phyloP scores from a whole-genome alignment of 2,888 invertebrate species.

The Pherbina coryleti region DNA sequence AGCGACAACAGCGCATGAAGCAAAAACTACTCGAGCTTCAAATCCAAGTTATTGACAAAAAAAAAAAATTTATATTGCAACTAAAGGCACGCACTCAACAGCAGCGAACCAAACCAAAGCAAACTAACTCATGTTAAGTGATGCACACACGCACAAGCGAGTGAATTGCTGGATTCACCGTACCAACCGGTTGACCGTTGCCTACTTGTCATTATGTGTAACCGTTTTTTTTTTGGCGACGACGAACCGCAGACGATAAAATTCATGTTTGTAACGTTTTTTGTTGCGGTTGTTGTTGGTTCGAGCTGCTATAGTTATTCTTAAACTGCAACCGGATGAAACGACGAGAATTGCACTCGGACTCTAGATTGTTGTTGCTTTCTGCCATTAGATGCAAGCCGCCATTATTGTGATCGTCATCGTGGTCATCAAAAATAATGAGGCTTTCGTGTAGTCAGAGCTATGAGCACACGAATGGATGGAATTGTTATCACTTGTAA shows the following conservation, averaged over 20 bases:
- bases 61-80: constrained; percentile 13
- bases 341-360: neutral
- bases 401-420: constrained; percentile 32
- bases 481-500: constrained; percentile 15
- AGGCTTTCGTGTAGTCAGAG: neutral
- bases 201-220: neutral
- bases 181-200: neutral
- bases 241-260: neutral
- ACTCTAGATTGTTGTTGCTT: neutral
- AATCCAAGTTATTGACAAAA: neutral
- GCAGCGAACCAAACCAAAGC: neutral
- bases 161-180: neutral
- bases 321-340: constrained; percentile 12
- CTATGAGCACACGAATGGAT: neutral
- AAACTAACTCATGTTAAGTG: neutral
- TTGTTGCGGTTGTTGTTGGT: constrained; percentile 8
- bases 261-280: constrained; percentile 8
- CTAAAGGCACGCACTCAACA: neutral
- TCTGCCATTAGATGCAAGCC: constrained; percentile 17
- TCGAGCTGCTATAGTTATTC: neutral
- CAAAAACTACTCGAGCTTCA: neutral
- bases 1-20: neutral
- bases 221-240: neutral
- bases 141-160: neutral
- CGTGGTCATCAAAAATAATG: constrained; percentile 30